A percentile compares a stretch with the other conserved stretches of the same genome.
These are phyloP conservation scores for Cyanoliseus patagonus DNA, from an alignment of 2,113 vertebrate genomes.

Conservation along the genomic window DNA sequence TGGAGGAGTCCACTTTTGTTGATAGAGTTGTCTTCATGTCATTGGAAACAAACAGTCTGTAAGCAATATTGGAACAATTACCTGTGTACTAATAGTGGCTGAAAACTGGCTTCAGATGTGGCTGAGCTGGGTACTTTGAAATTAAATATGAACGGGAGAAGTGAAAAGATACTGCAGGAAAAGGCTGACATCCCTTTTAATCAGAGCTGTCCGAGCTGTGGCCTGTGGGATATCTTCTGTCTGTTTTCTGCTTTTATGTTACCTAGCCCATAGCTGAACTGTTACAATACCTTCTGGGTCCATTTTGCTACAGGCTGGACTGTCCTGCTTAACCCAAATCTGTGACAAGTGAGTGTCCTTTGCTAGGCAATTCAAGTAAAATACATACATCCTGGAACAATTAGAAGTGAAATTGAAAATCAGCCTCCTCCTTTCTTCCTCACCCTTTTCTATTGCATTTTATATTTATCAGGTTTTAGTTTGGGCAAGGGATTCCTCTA, in stretches of 20 bases:
- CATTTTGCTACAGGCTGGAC: not conserved
- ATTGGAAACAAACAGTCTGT: not conserved
- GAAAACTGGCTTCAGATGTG: not conserved
- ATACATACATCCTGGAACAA: not conserved
- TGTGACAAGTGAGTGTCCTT: not conserved
- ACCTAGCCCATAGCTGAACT: not conserved
- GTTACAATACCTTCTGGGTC: not conserved
- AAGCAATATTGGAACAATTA: not conserved
- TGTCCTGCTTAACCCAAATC: not conserved
- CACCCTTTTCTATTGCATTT: not conserved
- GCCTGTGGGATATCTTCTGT: not conserved
- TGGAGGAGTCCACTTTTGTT: not conserved
- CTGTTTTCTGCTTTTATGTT: not conserved
- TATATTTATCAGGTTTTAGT: not conserved
- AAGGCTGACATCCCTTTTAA: not conserved
- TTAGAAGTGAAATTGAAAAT: not conserved
- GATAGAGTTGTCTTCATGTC: not conserved
- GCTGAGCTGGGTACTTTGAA: not conserved
- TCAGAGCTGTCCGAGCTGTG: not conserved
- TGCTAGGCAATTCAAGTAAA: not conserved
- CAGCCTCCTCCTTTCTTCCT: not conserved
- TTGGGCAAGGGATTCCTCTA: not conserved
- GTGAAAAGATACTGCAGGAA: not conserved
- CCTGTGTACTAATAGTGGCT: not conserved
- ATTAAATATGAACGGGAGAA: not conserved